Conservation (phyloP, 2,797 vertebrate genomes). For the Amblyraja radiata region DNA sequence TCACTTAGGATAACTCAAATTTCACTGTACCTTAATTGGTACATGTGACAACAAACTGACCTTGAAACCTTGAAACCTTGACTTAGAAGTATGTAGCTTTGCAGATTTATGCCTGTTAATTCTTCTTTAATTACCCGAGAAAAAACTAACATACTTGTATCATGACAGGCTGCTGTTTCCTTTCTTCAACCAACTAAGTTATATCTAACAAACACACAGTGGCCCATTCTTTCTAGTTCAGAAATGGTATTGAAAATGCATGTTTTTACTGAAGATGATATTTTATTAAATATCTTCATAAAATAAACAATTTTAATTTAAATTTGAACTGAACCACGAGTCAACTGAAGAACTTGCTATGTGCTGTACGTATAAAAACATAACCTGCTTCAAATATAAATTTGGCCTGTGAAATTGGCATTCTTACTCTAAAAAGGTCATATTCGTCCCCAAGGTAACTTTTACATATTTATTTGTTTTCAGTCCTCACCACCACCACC, state of each 20-base stretch:
- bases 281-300: neutral
- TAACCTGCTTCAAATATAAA: slow-evolving; percentile 30
- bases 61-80: no score
- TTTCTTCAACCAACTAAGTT: neutral
- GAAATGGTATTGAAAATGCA: neutral
- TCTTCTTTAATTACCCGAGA: neutral
- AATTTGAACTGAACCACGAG: neutral
- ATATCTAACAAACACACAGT: neutral
- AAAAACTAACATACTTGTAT: neutral
- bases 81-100: neutral
- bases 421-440: slow-evolving; percentile 37
- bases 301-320: neutral
- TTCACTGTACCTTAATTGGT: no score
- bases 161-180: neutral
- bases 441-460: slow-evolving; percentile 24
- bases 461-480: slow-evolving; percentile 37
- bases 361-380: neutral
- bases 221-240: neutral
- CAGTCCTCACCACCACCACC: neutral
- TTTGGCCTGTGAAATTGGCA: slow-evolving; percentile 31
- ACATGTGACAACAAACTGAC: no score
- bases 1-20: no score
- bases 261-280: neutral
- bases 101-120: neutral
- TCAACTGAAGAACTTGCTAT: neutral